These are phyloP conservation scores for Loripinus fragilis DNA, from an alignment of 2,888 invertebrate genomes.

Conservation along the genomic window DNA sequence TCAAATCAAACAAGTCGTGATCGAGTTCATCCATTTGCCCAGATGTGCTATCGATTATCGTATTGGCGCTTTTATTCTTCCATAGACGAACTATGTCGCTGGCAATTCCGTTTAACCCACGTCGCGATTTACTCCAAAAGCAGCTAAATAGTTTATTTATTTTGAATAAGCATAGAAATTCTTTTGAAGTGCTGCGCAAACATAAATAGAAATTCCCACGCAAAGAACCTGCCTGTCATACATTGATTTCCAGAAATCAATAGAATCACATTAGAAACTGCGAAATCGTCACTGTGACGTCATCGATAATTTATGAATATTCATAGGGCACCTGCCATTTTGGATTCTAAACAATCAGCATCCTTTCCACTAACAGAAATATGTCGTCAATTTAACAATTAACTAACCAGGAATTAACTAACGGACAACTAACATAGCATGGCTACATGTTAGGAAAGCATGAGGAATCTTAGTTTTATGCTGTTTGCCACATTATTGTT, in stretches of 20 bases:
- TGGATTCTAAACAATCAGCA: conserved; percentile 56
- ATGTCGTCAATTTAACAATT: conserved; percentile 44
- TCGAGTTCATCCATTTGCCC: too few relatives aligned
- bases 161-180: too few relatives aligned
- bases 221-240: conserved; percentile 3
- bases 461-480: conserved; percentile 52
- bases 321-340: conserved; percentile 69
- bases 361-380: conserved; percentile 45
- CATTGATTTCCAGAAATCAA: conserved; percentile 8
- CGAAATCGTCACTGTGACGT: conserved; percentile 62
- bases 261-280: conserved; percentile 7
- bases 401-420: conserved; percentile 30
- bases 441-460: conserved; percentile 52
- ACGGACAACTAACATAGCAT: conserved; percentile 31
- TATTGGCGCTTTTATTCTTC: too few relatives aligned
- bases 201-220: conserved; percentile 13
- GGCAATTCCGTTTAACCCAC: too few relatives aligned
- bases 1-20: too few relatives aligned
- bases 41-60: too few relatives aligned
- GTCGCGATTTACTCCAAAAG: too few relatives aligned
- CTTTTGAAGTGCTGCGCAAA: background rate
- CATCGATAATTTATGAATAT: conserved; percentile 63
- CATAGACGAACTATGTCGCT: too few relatives aligned
- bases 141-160: too few relatives aligned
- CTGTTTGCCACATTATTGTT: conserved; percentile 54